These are phyloP conservation scores for Acronicta alni DNA, from an alignment of 2,888 invertebrate genomes.

Conservation along the genomic window DNA sequence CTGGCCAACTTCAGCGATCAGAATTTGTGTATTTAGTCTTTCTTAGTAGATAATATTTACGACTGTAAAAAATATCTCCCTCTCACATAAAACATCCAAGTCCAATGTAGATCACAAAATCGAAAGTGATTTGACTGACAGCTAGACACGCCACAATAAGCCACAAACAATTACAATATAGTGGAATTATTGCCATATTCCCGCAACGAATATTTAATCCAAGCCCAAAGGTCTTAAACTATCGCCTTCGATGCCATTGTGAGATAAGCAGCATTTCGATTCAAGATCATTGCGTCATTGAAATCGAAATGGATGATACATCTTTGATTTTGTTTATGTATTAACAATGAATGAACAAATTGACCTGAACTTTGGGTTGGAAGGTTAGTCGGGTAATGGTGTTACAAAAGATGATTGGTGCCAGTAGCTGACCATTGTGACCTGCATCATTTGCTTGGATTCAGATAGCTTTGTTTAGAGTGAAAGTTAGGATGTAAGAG, in stretches of 20 bases:
- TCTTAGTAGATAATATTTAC: background rate
- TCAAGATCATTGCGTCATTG: slow-evolving; percentile 71
- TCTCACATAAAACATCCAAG: slow-evolving; percentile 64
- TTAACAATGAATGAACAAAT: slow-evolving; percentile 55
- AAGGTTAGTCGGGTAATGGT: slow-evolving; percentile 44
- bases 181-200: slow-evolving; percentile 80
- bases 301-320: slow-evolving; percentile 43
- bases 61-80: slow-evolving; percentile 29
- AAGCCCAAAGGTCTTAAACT: slow-evolving; percentile 82
- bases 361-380: slow-evolving; percentile 43
- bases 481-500: background rate
- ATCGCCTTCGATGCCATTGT: slow-evolving; percentile 84
- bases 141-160: slow-evolving; percentile 77
- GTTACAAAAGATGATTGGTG: slow-evolving; percentile 41
- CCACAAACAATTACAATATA: slow-evolving; percentile 80
- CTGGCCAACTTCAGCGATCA: too few relatives aligned
- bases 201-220: slow-evolving; percentile 79
- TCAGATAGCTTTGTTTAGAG: background rate
- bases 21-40: too few relatives aligned
- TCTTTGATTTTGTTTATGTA: slow-evolving; percentile 36
- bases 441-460: slow-evolving; percentile 22
- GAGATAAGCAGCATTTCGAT: slow-evolving; percentile 73
- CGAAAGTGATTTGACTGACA: slow-evolving; percentile 86
- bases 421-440: slow-evolving; percentile 51
- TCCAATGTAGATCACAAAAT: slow-evolving; percentile 79